phyloP scores from a whole-genome alignment of 2,888 invertebrate genomes.

The Epirrhoe tristata region DNA sequence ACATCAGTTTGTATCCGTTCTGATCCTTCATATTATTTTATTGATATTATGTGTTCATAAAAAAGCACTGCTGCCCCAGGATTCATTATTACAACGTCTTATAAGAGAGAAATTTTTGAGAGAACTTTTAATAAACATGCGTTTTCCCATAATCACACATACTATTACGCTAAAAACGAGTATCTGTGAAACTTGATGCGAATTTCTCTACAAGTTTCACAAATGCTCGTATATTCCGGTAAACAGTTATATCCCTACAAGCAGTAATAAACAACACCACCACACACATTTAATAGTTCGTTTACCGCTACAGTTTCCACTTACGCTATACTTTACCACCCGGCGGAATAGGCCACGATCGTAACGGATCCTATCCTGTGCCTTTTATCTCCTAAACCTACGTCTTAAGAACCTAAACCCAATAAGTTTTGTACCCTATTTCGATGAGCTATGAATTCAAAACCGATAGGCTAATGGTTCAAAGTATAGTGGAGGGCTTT shows the following conservation, averaged over 20 bases:
- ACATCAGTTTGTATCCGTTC: too few relatives aligned
- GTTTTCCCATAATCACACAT: too few relatives aligned
- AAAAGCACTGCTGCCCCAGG: too few relatives aligned
- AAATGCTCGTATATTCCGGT: conserved; percentile 13
- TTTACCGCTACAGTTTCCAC: conserved; percentile 61
- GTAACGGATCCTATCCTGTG: conserved; percentile 52
- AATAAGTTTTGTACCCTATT: not conserved
- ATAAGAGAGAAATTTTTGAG: too few relatives aligned
- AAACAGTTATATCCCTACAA: conserved; percentile 18
- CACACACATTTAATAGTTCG: conserved; percentile 27
- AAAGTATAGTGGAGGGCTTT: conserved; percentile 36
- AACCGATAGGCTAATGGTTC: conserved; percentile 19
- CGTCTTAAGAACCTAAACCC: not conserved
- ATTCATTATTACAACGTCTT: too few relatives aligned
- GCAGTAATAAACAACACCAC: conserved; percentile 26
- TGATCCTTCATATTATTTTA: too few relatives aligned
- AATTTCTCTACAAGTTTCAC: conserved; percentile 11
- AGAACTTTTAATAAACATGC: too few relatives aligned
- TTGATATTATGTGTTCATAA: too few relatives aligned
- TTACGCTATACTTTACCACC: conserved; percentile 60
- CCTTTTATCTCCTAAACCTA: conserved; percentile 25
- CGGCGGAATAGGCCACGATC: conserved; percentile 65
- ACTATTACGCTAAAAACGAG: not conserved
- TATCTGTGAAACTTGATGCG: not conserved
- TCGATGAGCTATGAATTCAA: conserved; percentile 30